Percentiles rank a stretch among this genome's conserved stretches.
Evolutionary conservation across 2,888 invertebrate species (phyloP).

Genomic region (Brenthis hecate): DNA sequence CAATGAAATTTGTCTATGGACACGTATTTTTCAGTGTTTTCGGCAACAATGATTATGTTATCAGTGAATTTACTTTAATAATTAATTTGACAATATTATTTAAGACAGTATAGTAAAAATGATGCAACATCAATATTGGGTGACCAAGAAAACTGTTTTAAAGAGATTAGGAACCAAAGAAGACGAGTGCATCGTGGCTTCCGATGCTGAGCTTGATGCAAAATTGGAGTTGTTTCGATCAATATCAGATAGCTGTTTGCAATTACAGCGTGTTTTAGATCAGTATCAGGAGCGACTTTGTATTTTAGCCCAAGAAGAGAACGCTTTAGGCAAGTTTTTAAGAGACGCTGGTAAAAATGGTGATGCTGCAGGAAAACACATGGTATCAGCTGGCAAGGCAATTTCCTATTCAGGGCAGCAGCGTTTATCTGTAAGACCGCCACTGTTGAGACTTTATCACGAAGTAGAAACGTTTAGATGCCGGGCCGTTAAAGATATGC

Average conservation of each 20-base stretch:
- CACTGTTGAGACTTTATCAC: conserved; percentile 94
- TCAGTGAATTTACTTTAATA: conserved; percentile 8
- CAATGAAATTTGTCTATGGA: conserved; percentile 1
- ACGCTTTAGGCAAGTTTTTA: conserved; percentile 95
- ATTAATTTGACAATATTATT: conserved; percentile 13
- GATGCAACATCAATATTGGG: conserved; percentile 99
- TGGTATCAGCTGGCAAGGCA: conserved; percentile 88
- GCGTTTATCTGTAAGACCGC: conserved; percentile 91
- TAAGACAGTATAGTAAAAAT: conserved; percentile 47
- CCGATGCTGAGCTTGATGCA: conserved; percentile 97
- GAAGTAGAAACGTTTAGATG: conserved; percentile 98
- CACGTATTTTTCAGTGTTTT: conserved; percentile 10
- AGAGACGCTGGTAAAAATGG: conserved; percentile 96
- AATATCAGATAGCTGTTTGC: conserved; percentile 94
- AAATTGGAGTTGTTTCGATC: conserved; percentile 97
- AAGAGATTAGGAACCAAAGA: conserved; percentile 97
- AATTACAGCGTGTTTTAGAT: conserved; percentile 93
- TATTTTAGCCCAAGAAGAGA: conserved; percentile 97
- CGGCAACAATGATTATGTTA: conserved; percentile 11
- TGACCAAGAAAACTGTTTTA: conserved; percentile 97
- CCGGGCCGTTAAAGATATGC: conserved; percentile 96
- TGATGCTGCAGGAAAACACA: conserved; percentile 88
- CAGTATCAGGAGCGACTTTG: conserved; percentile 96
- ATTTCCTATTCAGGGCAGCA: conserved; percentile 96
- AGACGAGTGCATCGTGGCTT: conserved; percentile 97